Evolutionary conservation across 2,888 invertebrate genomes (phyloP), one percentile per base, ranked within the genome.

Genomic region (Apotomis capreana): DNA sequence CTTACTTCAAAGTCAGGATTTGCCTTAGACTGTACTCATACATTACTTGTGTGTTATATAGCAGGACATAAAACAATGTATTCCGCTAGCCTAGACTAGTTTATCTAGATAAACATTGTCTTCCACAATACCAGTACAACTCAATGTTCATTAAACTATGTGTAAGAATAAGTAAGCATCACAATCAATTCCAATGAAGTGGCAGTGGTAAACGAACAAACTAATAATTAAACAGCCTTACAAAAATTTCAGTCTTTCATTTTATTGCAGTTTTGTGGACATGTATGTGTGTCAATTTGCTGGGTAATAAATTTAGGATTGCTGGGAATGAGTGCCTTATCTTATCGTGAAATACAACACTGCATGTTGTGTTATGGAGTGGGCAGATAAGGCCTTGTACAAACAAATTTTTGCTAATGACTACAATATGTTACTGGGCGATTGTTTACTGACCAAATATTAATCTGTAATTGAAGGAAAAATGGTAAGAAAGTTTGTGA

Each of bases 331-430:
- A 44, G n/a, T 9, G 6, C 5, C 40, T 58, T 70, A 70, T 64
- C 70, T 70, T 70, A 70, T 70, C 70, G 37, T 49, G 51, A 49
- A 62, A 55, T 12, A 69, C 36, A 10, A 60, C 4, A 40, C 59
- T 13, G 37, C 6, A 4, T 59, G 59, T 46, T 36, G 10, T 37
- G 37, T 51, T 51, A 44, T 59, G 3, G 59, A 46, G 44, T 59
- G 52, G 44, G 26, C 26, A 54, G 63, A 70, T 64, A 70, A 46
- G 55, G 10, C 10, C 52, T 44, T 13, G 9, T 6, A 0, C 52
- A 54, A 52, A 15, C 68, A 55, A 13, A 61, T 36, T 36, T 15
- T 36, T 15, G 9, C 54, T 10, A 6, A 26, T 26, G 12, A 12
- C 54, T 44, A 54, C 55, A 55, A 64, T 12, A 40, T 6, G 6